phyloP scores from a whole-genome alignment of 2,113 vertebrate species.

The Phrynosoma blainvillii region DNA sequence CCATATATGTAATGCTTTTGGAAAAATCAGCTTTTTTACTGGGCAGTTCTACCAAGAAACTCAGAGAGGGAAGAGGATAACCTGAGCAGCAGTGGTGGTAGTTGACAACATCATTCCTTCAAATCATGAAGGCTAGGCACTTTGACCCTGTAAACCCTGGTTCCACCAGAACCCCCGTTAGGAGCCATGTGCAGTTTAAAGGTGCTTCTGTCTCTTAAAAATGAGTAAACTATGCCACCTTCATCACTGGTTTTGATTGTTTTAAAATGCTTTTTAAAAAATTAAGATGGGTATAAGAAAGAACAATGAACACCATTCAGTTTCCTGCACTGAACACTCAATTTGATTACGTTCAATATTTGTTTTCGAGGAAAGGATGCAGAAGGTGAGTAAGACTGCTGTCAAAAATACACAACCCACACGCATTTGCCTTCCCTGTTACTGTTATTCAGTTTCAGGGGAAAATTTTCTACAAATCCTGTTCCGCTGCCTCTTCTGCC shows the following conservation, averaged over 20 bases:
- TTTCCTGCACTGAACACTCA: conserved; percentile 49
- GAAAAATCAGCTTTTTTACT: too few species aligned
- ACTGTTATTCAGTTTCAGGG: conserved; percentile 50
- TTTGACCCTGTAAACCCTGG: too few species aligned
- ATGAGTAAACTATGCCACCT: not conserved
- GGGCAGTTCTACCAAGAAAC: too few species aligned
- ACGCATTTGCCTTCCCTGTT: conserved; percentile 34
- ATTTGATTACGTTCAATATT: conserved; percentile 56
- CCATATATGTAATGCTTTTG: too few species aligned
- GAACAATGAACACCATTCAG: conserved; percentile 14
- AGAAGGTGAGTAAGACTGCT: conserved; percentile 15
- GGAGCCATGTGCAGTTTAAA: not conserved
- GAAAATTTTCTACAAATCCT: conserved; percentile 38
- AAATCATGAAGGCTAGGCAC: too few species aligned
- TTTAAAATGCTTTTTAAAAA: not conserved
- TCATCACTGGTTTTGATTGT: not conserved
- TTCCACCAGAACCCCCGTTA: too few species aligned
- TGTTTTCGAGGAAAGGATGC: conserved; percentile 34
- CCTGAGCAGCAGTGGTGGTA: too few species aligned
- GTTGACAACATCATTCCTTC: too few species aligned
- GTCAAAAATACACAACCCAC: conserved; percentile 28
- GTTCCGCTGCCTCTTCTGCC: conserved; percentile 36
- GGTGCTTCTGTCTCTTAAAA: not conserved
- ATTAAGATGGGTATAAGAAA: not conserved
- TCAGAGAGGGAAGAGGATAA: too few species aligned